Conservation (phyloP, 2,113 vertebrate genomes). For the Cynopterus brachyotis region DNA sequence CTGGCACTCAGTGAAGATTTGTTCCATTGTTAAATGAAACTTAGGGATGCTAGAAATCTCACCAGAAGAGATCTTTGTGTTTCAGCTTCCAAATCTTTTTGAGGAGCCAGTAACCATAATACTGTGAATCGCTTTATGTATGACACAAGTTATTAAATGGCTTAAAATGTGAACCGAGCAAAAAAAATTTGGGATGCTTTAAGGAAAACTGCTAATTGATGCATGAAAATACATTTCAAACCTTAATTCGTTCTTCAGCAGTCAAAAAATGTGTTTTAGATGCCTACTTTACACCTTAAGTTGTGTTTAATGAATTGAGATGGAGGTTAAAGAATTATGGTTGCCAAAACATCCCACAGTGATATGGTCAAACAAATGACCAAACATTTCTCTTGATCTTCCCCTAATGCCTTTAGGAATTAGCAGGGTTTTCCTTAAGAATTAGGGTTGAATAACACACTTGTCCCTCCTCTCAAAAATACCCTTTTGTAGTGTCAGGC, state of each 20-base stretch:
- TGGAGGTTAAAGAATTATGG: background rate
- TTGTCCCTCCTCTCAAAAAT: background rate
- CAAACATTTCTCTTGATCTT: background rate
- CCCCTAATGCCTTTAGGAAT: background rate
- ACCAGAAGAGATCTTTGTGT: background rate
- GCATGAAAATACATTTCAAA: background rate
- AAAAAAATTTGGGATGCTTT: background rate
- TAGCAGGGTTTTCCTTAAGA: background rate
- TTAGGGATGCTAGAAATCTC: background rate
- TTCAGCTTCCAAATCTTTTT: background rate
- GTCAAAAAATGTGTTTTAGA: background rate
- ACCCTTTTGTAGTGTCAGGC: background rate
- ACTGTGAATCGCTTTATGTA: background rate
- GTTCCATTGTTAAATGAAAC: background rate
- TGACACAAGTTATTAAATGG: background rate
- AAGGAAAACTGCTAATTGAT: conserved; percentile 26
- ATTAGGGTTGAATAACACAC: background rate
- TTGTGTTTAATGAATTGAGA: background rate
- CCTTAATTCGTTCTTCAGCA: background rate
- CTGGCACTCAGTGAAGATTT: background rate
- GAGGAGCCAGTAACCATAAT: background rate
- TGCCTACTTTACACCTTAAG: background rate
- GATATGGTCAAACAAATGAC: background rate
- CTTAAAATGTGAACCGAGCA: background rate
- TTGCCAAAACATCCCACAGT: background rate